Base-by-base conservation (phyloP, 1,140 invertebrate genomes). In the Chrysoperla carnea region DNA sequence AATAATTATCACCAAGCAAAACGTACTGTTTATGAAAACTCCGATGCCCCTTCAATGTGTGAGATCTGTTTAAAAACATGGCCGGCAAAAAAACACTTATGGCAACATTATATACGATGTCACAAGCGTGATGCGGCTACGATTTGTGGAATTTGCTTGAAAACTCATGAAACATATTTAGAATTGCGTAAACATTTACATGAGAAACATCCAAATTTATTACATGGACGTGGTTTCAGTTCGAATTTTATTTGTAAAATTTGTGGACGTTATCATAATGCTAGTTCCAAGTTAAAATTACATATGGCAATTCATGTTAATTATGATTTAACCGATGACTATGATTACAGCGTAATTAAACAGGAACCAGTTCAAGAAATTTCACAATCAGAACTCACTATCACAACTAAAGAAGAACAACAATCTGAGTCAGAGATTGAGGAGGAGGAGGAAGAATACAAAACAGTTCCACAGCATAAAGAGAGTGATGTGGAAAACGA, bases 41-140 rank as follows among this genome's bases (percentile, higher is more conserved):
- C 55, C 35, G 56, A 60, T 37, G 55, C 55, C 44, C 58, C 58
- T 1, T 56, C 56, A 12, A 46, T 49, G 0, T 76, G 73, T 46
- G 70, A 73, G 42, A 67, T 74, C 1, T 76, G 73, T 44, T 64
- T 64, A 1, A 76, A 75, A 51, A 66, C 63, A 13, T 76, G 70
- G 70, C 69, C 71, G 0, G 70, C 68, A 0, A 72, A 72, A 45
- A 72, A 72, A 47, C 72, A 74, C 46, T 51, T 74, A 0, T 76
- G 73, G 73, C 72, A 75, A 48, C 73, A 76, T 51, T 55, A 75
- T 14, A 75, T 75, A 28, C 54, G 73, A 7, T 73, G 70, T 47
- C 73, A 76, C 52, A 62, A 67, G 27, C 53, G 58, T 2, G 68
- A 69, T 43, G 70, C 72, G 0, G 70, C 70, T 0, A 69, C 70